Conservation (phyloP, 1,140 invertebrate genomes). For the Dreissena rostriformis region DNA sequence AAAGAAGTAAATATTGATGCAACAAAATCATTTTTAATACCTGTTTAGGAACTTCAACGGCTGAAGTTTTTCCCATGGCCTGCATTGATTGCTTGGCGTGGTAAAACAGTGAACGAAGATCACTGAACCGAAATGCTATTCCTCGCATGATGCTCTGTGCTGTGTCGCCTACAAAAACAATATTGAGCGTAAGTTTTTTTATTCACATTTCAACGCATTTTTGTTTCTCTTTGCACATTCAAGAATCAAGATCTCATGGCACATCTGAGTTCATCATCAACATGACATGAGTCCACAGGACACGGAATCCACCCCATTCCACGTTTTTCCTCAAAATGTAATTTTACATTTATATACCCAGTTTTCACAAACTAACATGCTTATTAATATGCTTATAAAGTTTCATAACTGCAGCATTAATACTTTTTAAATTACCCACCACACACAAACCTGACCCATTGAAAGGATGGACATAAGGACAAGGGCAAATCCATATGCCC, state of each 20-base stretch:
- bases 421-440: no score
- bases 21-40: constrained; percentile 9
- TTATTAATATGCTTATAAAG: no score
- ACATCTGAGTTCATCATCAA: not conserved
- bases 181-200: no score
- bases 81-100: constrained; percentile 70
- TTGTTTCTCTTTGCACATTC: not conserved
- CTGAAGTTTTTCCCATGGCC: constrained; percentile 63
- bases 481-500: no score
- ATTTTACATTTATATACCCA: not conserved
- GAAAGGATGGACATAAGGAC: no score
- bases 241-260: not conserved
- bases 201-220: not conserved
- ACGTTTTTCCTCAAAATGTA: not conserved
- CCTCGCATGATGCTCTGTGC: constrained; percentile 80
- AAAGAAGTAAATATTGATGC: no score
- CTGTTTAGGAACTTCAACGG: constrained; percentile 62
- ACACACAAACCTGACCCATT: no score
- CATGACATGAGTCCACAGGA: not conserved
- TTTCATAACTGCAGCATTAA: no score
- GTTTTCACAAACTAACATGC: no score
- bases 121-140: constrained; percentile 77
- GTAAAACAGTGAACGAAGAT: constrained; percentile 75
- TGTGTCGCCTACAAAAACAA: constrained; percentile 71
- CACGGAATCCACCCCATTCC: not conserved